Base-by-base conservation (phyloP, 1,140 invertebrate genomes). In the Zaprionus kolodkinae region DNA sequence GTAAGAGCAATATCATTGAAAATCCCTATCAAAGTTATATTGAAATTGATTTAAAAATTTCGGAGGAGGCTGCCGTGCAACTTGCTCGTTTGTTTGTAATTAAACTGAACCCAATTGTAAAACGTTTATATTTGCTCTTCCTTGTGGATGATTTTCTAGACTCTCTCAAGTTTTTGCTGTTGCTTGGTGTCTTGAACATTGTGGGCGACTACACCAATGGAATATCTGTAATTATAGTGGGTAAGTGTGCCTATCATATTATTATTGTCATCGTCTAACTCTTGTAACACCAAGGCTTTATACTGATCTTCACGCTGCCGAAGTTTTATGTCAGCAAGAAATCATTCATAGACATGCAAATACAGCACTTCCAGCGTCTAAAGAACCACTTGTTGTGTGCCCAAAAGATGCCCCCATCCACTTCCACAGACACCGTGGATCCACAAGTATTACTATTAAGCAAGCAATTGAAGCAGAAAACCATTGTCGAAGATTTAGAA, bases 141-240 rank as follows among this genome's bases (percentile, higher is more conserved):
- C 45, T 87, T 1, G 71, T 87, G 13, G 80, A 83, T 11, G 78
- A 80, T 57, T 38, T 79, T 36, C 25, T 77, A 5, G 77, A 80
- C 6, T 67, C 83, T 4, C n/a, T 83, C 0, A 83, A 87, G 62
- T 43, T 88, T 0, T 11, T 87, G 11, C 3, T 65, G 11, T 6
- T 67, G 0, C 62, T 87, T 1, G 80, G 70, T 13, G 67, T 54
- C 1, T 33, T 88, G 0, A 87, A 88, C 50, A 45, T 88, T 50
- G 21, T 87, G 11, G 83, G 83, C 1, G 83, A 87, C 55, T 88
- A 65, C 12, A 52, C 78, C 10, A 88, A 84, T 45, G 80, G 77
- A 4, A 30, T 80, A 45, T 80, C 80, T 11, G n/a, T 87, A 6
- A 4, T 87, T 1, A 12, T 80, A 9, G 11, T 78, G n/a, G 84